These are phyloP conservation scores for Tetropium fuscum DNA, from an alignment of 2,888 invertebrate genomes.

Conservation along the genomic window DNA sequence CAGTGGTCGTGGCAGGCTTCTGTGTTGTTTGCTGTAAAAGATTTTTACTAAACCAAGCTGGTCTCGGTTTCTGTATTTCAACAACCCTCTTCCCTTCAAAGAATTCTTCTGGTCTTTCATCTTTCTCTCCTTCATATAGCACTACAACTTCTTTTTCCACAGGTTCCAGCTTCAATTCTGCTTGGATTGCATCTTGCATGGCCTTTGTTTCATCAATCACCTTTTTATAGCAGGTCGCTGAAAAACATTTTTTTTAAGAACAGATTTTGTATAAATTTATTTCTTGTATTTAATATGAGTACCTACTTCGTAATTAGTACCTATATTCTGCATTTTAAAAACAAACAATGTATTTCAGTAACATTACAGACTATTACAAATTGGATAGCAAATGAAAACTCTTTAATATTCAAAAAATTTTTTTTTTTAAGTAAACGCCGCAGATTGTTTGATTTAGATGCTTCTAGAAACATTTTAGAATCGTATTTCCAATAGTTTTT, in stretches of 20 bases:
- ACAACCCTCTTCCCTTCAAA: conserved; percentile 84
- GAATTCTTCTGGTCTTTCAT: conserved; percentile 71
- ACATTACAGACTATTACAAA: too few species aligned
- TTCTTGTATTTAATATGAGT: neutral
- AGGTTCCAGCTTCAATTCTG: conserved; percentile 77
- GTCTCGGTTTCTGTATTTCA: conserved; percentile 87
- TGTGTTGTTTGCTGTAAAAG: conserved; percentile 83
- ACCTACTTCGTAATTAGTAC: neutral
- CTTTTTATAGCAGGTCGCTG: conserved; percentile 88
- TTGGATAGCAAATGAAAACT: too few species aligned
- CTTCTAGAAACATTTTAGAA: too few species aligned
- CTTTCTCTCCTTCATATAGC: conserved; percentile 85
- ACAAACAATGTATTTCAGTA: too few species aligned
- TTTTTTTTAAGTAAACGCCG: too few species aligned
- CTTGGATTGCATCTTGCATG: conserved; percentile 82
- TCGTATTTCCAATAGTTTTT: too few species aligned
- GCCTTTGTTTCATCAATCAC: conserved; percentile 84
- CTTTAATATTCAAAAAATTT: too few species aligned
- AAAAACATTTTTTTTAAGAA: conserved; percentile 48
- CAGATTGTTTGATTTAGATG: too few species aligned
- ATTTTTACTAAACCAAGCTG: conserved; percentile 90
- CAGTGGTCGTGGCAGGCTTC: conserved; percentile 75
- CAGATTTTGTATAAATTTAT: neutral
- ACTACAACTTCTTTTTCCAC: conserved; percentile 89
- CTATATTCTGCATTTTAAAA: too few species aligned